Evolutionary conservation across 2,113 vertebrate species (phyloP), one percentile per base, ranked within the genome.

Genomic region (Daboia siamensis): DNA sequence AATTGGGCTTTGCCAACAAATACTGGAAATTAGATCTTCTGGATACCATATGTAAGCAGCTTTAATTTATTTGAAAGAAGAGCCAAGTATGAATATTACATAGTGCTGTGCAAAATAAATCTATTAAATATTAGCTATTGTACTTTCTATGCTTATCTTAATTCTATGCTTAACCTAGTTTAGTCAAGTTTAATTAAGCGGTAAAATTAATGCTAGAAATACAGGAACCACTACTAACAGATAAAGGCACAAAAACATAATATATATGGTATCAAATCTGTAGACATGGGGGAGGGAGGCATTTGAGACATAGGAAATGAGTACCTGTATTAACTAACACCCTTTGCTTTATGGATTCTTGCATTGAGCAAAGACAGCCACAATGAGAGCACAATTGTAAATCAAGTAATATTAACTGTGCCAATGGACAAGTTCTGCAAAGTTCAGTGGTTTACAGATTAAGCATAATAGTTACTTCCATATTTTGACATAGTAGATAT

Each of bases 151-250:
- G 10, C 23, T 33, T 88, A 56, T 59, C 24, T 57, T 88, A 39
- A 88, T 88, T 44, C 33, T 88, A 57, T 57, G 4, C 33, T 57
- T 56, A 88, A 33, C 13, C 29, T 57, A 33, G 23, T 59, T 5
- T 59, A 59, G 4, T 56, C n/a, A 39, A 88, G 54, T 88, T 57
- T 39, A 88, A 44, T 59, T 57, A 59, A 89, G 21, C 11, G 9
- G 55, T 52, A 59, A 59, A 59, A 89, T 89, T 59, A 57, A 89
- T 55, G 23, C 56, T 89, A 89, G 55, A 89, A 89, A 89, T 89
- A 57, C 10, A 88, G n/a, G 33, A 57, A 57, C 56, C 87, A 88
- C 9, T 26, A 4, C 56, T 88, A 56, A 55, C 87, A 88, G 55
- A 21, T 56, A 57, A 23, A 89, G 5, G 2, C 55, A 59, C 10